Evolutionary conservation across 2,113 vertebrate genomes (phyloP).

Genomic region (Phocoena sinus): DNA sequence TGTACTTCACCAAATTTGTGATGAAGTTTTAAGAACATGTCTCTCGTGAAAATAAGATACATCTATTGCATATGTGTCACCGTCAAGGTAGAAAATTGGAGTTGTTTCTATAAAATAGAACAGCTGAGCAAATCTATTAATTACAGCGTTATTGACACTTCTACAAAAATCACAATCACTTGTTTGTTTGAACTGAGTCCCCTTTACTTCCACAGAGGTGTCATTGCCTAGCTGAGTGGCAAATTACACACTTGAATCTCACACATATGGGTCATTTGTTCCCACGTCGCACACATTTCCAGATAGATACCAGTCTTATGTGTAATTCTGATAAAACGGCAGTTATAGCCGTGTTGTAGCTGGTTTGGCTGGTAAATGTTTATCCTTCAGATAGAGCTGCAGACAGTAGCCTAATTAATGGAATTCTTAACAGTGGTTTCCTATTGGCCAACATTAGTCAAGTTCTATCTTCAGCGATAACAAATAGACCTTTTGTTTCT

Average conservation of each 20-base stretch:
- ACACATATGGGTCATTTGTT: slow-evolving; percentile 38
- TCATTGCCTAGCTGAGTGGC: slow-evolving; percentile 24
- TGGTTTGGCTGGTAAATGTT: not conserved
- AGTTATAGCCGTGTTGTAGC: not conserved
- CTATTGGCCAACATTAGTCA: not conserved
- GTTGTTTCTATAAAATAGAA: not conserved
- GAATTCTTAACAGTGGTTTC: not conserved
- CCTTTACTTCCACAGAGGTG: not conserved
- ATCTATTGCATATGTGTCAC: not conserved
- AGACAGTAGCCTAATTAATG: not conserved
- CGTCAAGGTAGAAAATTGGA: not conserved
- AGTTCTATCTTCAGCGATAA: not conserved
- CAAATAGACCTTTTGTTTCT: not conserved
- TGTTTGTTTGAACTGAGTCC: not conserved
- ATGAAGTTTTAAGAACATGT: not conserved
- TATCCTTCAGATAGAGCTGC: not conserved
- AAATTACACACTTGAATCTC: slow-evolving; percentile 26
- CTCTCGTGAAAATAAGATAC: not conserved
- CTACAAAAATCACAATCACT: not conserved
- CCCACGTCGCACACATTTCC: not conserved
- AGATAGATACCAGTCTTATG: not conserved
- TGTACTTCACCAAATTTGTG: not conserved
- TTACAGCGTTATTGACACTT: not conserved
- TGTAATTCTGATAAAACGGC: slow-evolving; percentile 1
- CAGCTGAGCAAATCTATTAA: not conserved